Base-by-base conservation (phyloP, 1,140 invertebrate species). In the Pogonus chalceus region DNA sequence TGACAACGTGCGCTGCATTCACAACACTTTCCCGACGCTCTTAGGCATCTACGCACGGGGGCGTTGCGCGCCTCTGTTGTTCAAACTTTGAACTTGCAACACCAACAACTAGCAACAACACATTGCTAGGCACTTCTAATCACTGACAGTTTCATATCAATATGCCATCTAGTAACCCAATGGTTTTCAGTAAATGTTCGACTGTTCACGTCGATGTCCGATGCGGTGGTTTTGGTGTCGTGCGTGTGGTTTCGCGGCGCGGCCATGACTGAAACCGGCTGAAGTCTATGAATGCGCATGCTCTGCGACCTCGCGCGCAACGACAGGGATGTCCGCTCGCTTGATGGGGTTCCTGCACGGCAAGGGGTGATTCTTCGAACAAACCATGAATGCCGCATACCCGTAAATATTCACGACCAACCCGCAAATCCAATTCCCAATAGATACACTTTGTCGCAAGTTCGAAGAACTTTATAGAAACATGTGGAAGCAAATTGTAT, bases 211-310 rank as follows among this genome's bases (percentile, higher is more conserved):
- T 31, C 26, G 7, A 14, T 31, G 26, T 31, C 7, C 4, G 26
- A 31, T 43, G 37, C 18, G 9, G 37, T 43, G 7, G 37, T 10
- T 18, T 12, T 16, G 37, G 26, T 31, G 26, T 31, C 4, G 37
- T 43, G 18, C 37, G 37, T 43, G 37, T 18, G 4, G 9, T 43
- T 12, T 43, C 37, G 37, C 18, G 37, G 9, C 37, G 37, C 37
- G 37, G 37, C 37, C 37, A 43, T 43, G 37, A 43, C 37, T 43
- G 37, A 43, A 43, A 43, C 37, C 37, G 37, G 37, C 37, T 43
- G 9, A 12, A 43, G 4, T 31, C 26, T 4, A 16, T 43, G 18
- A 12, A 18, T 16, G 37, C 37, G 37, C 37, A 43, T 4, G 4
- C 9, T 10, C 37, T 7, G 18, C 37, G 37, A 4, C 37, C 37